Evolutionary conservation across 2,113 vertebrate species (phyloP).

Genomic region (Phalacrocorax pelagicus): DNA sequence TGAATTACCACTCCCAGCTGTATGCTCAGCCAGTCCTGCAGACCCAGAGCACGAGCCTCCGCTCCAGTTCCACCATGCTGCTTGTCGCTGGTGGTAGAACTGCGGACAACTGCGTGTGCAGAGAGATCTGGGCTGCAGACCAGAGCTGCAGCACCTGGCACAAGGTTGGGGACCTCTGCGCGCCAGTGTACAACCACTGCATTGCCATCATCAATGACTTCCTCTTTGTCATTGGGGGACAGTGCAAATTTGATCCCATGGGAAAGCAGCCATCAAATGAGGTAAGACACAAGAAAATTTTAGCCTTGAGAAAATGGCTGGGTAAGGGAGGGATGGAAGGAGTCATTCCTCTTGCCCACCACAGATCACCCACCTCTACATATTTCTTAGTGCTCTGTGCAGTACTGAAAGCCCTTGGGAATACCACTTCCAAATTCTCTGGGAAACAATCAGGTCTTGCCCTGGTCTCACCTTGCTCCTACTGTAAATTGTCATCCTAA

Average conservation of each 20-base stretch:
- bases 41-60: neutral
- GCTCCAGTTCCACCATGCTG: neutral
- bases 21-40: constrained; percentile 33
- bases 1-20: constrained; percentile 50
- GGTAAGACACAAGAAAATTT: neutral
- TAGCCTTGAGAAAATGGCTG: neutral
- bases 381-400: neutral
- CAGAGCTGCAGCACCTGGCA: constrained; percentile 16
- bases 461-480: neutral
- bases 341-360: neutral
- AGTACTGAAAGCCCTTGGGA: neutral
- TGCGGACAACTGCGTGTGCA: neutral
- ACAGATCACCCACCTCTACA: neutral
- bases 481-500: neutral
- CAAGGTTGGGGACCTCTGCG: constrained; percentile 7
- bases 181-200: constrained; percentile 67
- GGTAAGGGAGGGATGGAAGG: neutral
- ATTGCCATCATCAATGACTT: constrained; percentile 35
- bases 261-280: constrained; percentile 64
- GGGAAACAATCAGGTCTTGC: neutral
- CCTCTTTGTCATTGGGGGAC: constrained; percentile 68
- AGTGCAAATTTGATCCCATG: constrained; percentile 51
- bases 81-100: constrained; percentile 55
- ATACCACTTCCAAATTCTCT: neutral
- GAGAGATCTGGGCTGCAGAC: constrained; percentile 54